phyloP scores from a whole-genome alignment of 2,888 invertebrate species.

The Myathropa florea region DNA sequence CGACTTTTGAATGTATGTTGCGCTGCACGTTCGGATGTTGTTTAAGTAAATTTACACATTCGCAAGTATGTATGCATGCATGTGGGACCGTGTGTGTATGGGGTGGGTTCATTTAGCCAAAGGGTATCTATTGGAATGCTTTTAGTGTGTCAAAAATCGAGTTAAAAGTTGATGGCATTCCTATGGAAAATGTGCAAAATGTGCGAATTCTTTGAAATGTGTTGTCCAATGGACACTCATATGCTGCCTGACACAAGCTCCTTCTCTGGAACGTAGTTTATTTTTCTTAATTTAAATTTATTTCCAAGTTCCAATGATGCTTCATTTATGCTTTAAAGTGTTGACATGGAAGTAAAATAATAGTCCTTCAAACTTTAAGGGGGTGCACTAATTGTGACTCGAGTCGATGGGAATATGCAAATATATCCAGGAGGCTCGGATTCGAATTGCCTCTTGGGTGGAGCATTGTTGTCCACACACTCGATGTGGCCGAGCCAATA shows the following conservation, averaged over 20 bases:
- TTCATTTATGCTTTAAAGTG: no score
- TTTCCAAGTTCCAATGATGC: no score
- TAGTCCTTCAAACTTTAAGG: no score
- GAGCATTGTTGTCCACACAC: no score
- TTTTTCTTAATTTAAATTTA: neutral
- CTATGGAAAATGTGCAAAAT: neutral
- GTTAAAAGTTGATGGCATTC: slow-evolving; percentile 63
- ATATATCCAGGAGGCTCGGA: no score
- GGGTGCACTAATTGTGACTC: no score
- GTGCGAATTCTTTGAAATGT: neutral
- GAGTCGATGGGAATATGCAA: no score
- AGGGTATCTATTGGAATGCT: slow-evolving; percentile 67
- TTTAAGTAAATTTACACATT: slow-evolving; percentile 12
- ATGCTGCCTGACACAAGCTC: no score
- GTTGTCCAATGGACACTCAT: neutral
- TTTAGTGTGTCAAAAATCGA: slow-evolving; percentile 70
- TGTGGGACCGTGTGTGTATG: neutral
- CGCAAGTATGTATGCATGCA: neutral
- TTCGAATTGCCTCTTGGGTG: no score
- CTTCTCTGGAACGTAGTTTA: no score
- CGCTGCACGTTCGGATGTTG: slow-evolving; percentile 12
- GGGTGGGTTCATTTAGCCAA: slow-evolving; percentile 27
- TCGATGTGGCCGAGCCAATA: no score
- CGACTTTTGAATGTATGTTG: slow-evolving; percentile 38
- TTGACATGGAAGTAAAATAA: no score